These are phyloP conservation scores for Xenopus laevis DNA, from an alignment of 2,113 vertebrate genomes.

Conservation along the genomic window DNA sequence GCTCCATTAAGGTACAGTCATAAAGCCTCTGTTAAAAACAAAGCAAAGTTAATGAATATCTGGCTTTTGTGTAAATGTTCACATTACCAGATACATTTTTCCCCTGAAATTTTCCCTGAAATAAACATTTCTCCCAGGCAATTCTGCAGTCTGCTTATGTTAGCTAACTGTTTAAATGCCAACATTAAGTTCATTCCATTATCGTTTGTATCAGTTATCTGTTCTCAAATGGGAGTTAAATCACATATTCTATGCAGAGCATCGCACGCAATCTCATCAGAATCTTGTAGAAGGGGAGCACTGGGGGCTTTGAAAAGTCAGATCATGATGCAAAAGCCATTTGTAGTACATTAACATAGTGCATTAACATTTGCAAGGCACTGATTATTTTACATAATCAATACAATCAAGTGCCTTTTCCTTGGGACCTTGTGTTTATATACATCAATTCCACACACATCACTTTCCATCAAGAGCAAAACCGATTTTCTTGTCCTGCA, in stretches of 20 bases:
- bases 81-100: slow-evolving; percentile 39
- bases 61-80: slow-evolving; percentile 40
- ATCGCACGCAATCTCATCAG: slow-evolving; percentile 27
- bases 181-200: slow-evolving; percentile 47
- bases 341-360: slow-evolving; percentile 56
- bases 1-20: slow-evolving; percentile 47
- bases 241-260: slow-evolving; percentile 29
- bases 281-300: slow-evolving; percentile 27
- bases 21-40: slow-evolving; percentile 27
- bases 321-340: slow-evolving; percentile 44
- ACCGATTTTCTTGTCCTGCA: slow-evolving; percentile 62
- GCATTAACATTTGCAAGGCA: slow-evolving; percentile 65
- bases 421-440: slow-evolving; percentile 61
- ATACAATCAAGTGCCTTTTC: slow-evolving; percentile 71
- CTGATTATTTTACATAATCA: slow-evolving; percentile 70
- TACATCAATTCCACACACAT: slow-evolving; percentile 66
- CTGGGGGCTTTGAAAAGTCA: slow-evolving; percentile 30
- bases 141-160: slow-evolving; percentile 32
- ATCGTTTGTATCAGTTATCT: slow-evolving; percentile 52
- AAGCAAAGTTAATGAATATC: slow-evolving; percentile 49
- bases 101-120: slow-evolving; percentile 9
- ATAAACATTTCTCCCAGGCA: slow-evolving; percentile 20
- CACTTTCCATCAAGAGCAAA: slow-evolving; percentile 69
- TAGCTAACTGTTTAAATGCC: slow-evolving; percentile 47
- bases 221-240: slow-evolving; percentile 33